Conservation (phyloP, 2,113 vertebrate genomes). For the Oplegnathus fasciatus region DNA sequence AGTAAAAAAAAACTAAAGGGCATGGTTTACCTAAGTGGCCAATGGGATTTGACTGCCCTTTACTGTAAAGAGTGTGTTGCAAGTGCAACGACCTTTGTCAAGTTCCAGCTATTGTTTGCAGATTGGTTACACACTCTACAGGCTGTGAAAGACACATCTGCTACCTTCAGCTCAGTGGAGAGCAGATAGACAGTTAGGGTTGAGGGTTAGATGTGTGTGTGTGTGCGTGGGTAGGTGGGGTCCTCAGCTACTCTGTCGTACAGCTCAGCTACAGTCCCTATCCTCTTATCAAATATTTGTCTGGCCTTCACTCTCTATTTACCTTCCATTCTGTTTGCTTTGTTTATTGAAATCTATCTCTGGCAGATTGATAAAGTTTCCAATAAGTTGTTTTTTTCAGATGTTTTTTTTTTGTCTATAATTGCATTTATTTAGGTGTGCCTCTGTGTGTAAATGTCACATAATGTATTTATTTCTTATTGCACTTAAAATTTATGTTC, state of each 20-base stretch:
- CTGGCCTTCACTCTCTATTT: conserved; percentile 90
- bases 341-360: conserved; percentile 84
- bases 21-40: conserved; percentile 50
- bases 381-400: conserved; percentile 77
- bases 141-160: conserved; percentile 88
- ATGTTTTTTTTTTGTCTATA: conserved; percentile 1
- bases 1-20: conserved; percentile 24
- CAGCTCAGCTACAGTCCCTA: conserved; percentile 77
- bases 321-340: conserved; percentile 87
- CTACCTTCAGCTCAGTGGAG: conserved; percentile 75
- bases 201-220: conserved; percentile 50
- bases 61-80: conserved; percentile 68
- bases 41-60: conserved; percentile 48
- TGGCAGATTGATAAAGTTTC: conserved; percentile 75
- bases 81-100: conserved; percentile 85
- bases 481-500: conserved; percentile 9
- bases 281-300: conserved; percentile 92
- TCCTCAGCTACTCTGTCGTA: conserved; percentile 50
- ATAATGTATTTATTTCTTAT: background rate
- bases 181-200: conserved; percentile 60
- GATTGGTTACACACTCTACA: conserved; percentile 80
- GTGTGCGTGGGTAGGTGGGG: conserved; percentile 39
- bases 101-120: conserved; percentile 86
- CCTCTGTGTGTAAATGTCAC: background rate
- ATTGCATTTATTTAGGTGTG: background rate